Evolutionary conservation across 2,888 invertebrate genomes (phyloP), one percentile per base, ranked within the genome.

Genomic region (Leptopterna dolabrata): DNA sequence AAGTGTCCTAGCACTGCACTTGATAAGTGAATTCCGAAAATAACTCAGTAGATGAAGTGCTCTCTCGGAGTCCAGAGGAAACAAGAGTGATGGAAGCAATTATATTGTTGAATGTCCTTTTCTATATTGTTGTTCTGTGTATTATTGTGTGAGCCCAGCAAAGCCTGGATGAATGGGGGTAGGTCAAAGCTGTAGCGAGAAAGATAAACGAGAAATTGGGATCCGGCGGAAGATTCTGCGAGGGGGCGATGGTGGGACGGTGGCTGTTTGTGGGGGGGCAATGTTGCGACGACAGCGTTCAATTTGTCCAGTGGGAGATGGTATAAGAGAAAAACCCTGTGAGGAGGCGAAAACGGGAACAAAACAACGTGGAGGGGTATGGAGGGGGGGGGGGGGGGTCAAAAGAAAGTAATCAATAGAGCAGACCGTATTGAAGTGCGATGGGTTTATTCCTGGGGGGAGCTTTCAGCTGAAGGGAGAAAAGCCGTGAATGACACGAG

Each of bases 221-320:
- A 55, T 19, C 55, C 55, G 16, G 19, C 19, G 55, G 55, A 11
- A 43, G 11, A 43, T n/a, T n/a, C n/a, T n/a, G n/a, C n/a, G n/a
- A n/a, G n/a, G n/a, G n/a, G n/a, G n/a, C n/a, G n/a, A n/a, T n/a
- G n/a, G n/a, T n/a, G n/a, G n/a, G n/a, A 43, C 43, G 43, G 7
- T 43, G 43, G 19, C n/a, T 19, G 55, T 16, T 16, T 14, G 55
- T n/a, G 55, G 55, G 55, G 55, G 19, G 16, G 55, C 76, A 76
- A 76, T 76, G 76, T 76, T 24, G 41, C 43, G 76, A 76, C 11
- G 76, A 76, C 76, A 76, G 76, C 36, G 43, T 76, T 76, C 76
- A 76, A 76, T 76, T 76, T 76, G 76, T 76, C 76, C 43, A 19
- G 19, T n/a, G 55, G 19, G 55, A 55, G 55, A 55, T 55, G 55